phyloP scores from a whole-genome alignment of 1,140 invertebrate genomes.

The Dufourea novaeangliae region DNA sequence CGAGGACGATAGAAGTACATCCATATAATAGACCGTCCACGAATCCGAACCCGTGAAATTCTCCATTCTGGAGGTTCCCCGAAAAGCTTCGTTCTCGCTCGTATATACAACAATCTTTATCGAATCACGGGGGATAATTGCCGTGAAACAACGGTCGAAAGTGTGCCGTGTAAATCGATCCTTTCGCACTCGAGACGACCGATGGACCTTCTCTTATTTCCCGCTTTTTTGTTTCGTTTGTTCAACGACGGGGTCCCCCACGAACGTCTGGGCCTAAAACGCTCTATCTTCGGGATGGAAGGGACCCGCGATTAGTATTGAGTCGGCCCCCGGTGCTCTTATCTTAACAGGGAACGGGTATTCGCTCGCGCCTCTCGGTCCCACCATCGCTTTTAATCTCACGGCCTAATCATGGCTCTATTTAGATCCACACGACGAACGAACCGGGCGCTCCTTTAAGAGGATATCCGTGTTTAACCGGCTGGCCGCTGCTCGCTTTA shows the following conservation, averaged over 20 bases:
- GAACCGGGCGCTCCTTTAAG: slow-evolving; percentile 71
- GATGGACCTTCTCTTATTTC: background rate
- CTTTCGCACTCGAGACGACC: slow-evolving; percentile 24
- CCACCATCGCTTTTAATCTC: slow-evolving; percentile 50
- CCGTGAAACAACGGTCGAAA: slow-evolving; percentile 13
- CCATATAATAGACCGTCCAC: background rate
- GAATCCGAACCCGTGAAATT: slow-evolving; percentile 9
- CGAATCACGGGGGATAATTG: slow-evolving; percentile 25
- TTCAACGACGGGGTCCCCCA: slow-evolving; percentile 20
- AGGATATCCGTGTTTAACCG: slow-evolving; percentile 76
- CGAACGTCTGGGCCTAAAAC: slow-evolving; percentile 47
- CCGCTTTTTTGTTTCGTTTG: slow-evolving; percentile 26
- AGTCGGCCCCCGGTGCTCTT: slow-evolving; percentile 69
- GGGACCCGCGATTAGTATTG: slow-evolving; percentile 71
- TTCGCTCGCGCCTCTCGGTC: slow-evolving; percentile 47
- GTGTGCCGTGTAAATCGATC: slow-evolving; percentile 34
- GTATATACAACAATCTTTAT: slow-evolving; percentile 15
- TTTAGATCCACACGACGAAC: slow-evolving; percentile 67
- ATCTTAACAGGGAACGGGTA: slow-evolving; percentile 73
- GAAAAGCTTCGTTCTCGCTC: background rate
- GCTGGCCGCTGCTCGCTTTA: slow-evolving; percentile 67
- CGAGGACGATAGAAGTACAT: background rate
- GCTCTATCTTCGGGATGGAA: slow-evolving; percentile 61
- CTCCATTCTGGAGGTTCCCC: background rate
- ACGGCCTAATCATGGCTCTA: slow-evolving; percentile 74